A percentile compares a stretch with the other conserved stretches of the same genome.
These are phyloP conservation scores for Peromyscus melanophrys DNA, from an alignment of 2,797 vertebrate species.

Conservation along the genomic window DNA sequence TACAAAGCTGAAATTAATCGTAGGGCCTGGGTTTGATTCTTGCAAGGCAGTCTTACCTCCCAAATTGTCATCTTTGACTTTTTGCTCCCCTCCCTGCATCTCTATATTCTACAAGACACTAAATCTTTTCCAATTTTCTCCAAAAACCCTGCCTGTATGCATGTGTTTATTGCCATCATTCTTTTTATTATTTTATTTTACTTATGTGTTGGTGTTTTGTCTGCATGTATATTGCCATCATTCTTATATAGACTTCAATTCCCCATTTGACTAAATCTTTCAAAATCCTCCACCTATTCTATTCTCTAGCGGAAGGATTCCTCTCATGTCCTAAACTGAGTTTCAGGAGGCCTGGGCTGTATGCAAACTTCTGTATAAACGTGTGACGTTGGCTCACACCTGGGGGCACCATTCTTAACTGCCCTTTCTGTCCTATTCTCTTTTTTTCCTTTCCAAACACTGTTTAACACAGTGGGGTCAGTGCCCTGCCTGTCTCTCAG, in stretches of 20 bases:
- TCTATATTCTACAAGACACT: neutral
- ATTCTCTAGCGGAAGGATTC: neutral
- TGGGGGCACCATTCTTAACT: neutral
- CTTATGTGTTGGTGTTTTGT: too few species aligned
- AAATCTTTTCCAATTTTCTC: neutral
- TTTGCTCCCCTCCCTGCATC: neutral
- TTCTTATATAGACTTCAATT: neutral
- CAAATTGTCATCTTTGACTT: neutral
- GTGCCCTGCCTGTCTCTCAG: neutral
- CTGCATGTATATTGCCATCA: neutral
- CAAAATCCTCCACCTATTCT: neutral
- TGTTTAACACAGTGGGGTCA: neutral
- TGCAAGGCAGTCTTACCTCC: neutral
- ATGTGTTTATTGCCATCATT: too few species aligned
- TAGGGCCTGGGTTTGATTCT: neutral
- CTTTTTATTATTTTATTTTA: too few species aligned
- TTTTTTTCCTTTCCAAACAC: neutral
- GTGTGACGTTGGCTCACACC: neutral
- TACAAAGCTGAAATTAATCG: neutral
- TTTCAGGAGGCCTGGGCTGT: neutral
- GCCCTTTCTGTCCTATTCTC: neutral
- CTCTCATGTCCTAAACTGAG: neutral
- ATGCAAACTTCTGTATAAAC: neutral
- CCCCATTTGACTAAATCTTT: neutral
- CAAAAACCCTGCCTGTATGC: neutral